Evolutionary conservation across 2,888 invertebrate species (phyloP), one percentile per base, ranked within the genome.

Genomic region (Eupeodes luniger): DNA sequence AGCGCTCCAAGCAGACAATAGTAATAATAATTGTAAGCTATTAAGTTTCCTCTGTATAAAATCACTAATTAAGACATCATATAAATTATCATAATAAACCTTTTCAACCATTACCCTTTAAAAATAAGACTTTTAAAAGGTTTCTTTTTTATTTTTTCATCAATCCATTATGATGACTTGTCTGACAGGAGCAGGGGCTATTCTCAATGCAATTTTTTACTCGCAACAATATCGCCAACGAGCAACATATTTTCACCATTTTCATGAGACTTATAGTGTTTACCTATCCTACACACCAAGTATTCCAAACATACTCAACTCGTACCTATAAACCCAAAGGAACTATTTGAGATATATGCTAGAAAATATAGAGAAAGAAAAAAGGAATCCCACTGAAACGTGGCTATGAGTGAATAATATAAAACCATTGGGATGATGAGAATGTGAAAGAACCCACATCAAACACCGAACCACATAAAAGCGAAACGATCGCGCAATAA

Each of bases 391-490:
- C 44, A 72, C 55, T 57, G 51, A 53, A 72, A 57, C 44, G 4
- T 27, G 16, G 57, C 47, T 57, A 19, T 44, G 27, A 55, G 84
- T 61, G 36, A 36, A 27, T 36, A 16, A 4, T 36, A 55, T 47
- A 79, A 70, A 74, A 74, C 61, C 79, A 82, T 86, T 82, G 62
- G 2, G 5, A 57, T 47, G 59, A 44, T 14, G 47, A 0, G 36
- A 64, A 14, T 40, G 19, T 19, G 27, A 69, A 83, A 40, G 59
- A 72, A 77, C 83, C 87, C 87, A 87, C 87, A 87, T 87, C 87
- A 87, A 87, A 87, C 87, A 74, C 72, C 70, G 80, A 81, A 83
- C 87, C 87, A 87, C 87, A 87, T 87, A 81, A 87, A 87, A 87
- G 87, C 77, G 80, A 83, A 87, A 80, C 83, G 87, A 77, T 77